phyloP scores from a whole-genome alignment of 2,797 vertebrate genomes.

The Syndactyla subalaris region DNA sequence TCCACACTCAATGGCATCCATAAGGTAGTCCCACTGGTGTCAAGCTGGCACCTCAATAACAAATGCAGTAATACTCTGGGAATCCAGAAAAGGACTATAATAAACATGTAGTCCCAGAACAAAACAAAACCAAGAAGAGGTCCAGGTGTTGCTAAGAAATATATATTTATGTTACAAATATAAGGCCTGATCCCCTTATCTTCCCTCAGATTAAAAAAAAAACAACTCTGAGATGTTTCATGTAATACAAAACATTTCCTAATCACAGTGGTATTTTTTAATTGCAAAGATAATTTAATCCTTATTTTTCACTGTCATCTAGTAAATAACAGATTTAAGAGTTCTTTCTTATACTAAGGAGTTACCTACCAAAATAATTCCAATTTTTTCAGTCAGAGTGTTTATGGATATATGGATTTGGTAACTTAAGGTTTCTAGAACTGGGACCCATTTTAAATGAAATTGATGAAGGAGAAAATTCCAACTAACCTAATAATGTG shows the following conservation, averaged over 20 bases:
- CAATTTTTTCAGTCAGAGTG: neutral
- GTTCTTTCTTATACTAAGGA: neutral
- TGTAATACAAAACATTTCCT: neutral
- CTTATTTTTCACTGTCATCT: neutral
- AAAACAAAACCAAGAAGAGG: neutral
- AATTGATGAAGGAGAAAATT: neutral
- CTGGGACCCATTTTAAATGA: neutral
- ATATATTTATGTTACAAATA: neutral
- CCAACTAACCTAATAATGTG: neutral
- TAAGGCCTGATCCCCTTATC: neutral
- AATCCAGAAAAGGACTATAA: slow-evolving; percentile 4
- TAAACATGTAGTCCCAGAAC: neutral
- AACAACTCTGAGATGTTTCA: neutral
- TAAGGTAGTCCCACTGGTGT: slow-evolving; percentile 16
- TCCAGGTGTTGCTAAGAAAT: slow-evolving; percentile 20
- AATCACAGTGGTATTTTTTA: neutral
- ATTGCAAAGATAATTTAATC: neutral
- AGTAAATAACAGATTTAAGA: neutral
- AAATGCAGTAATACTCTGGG: neutral
- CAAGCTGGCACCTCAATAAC: slow-evolving; percentile 14
- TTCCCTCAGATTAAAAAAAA: neutral
- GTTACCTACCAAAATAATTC: neutral
- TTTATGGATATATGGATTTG: neutral
- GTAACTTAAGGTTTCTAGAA: neutral
- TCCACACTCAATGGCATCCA: neutral